phyloP scores from a whole-genome alignment of 2,888 invertebrate species.

The Diabrotica balteata region DNA sequence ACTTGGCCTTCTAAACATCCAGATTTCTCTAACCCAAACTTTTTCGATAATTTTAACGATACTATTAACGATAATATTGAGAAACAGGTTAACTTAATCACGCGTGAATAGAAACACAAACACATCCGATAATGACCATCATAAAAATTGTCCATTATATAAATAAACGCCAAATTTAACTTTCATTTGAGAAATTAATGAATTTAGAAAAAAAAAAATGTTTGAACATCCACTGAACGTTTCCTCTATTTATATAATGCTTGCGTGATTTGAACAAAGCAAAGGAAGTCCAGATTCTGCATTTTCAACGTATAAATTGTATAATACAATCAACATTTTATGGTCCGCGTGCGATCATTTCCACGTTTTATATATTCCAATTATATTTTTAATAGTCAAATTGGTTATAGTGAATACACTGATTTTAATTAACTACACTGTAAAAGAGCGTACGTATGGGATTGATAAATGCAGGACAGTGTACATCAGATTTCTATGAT shows the following conservation, averaged over 20 bases:
- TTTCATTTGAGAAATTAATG: conserved; percentile 30
- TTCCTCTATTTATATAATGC: conserved; percentile 53
- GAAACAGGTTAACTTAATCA: conserved; percentile 1
- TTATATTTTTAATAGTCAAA: conserved; percentile 30
- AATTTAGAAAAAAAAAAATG: conserved; percentile 47
- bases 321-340: conserved; percentile 41
- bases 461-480: no score
- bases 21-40: no score
- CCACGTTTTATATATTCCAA: conserved; percentile 32
- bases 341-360: conserved; percentile 34
- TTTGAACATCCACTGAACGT: conserved; percentile 45
- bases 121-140: background rate
- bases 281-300: conserved; percentile 49
- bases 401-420: conserved; percentile 19
- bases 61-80: background rate
- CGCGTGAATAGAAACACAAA: conserved; percentile 13
- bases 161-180: conserved; percentile 25
- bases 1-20: no score
- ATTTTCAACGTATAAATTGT: conserved; percentile 39
- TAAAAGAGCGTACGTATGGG: background rate
- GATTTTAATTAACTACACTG: conserved; percentile 18
- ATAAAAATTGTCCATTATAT: conserved; percentile 25
- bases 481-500: no score
- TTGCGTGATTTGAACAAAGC: conserved; percentile 52
- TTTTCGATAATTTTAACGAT: background rate